These are phyloP conservation scores for Apis dorsata DNA, from an alignment of 1,140 invertebrate species.

Conservation along the genomic window DNA sequence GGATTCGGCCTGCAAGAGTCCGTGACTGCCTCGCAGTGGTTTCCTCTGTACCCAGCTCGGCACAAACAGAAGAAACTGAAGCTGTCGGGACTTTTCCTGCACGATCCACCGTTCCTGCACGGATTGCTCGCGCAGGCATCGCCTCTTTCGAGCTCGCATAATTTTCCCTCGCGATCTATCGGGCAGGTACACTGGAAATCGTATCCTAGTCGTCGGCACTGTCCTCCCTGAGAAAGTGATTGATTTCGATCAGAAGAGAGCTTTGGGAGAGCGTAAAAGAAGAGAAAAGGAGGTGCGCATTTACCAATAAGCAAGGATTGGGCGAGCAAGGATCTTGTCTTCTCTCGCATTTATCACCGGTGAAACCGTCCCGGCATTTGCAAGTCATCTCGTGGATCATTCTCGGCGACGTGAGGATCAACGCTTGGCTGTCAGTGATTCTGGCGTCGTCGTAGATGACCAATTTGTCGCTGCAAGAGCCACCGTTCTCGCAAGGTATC, in stretches of 20 bases:
- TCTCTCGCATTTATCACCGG: slow-evolving; percentile 88
- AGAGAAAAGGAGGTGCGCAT: no score
- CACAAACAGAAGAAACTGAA: slow-evolving; percentile 95
- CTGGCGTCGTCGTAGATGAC: slow-evolving; percentile 85
- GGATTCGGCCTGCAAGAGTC: slow-evolving; percentile 95
- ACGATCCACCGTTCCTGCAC: slow-evolving; percentile 94
- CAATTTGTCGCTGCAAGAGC: slow-evolving; percentile 87
- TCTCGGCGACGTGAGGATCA: slow-evolving; percentile 90
- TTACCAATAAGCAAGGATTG: slow-evolving; percentile 88
- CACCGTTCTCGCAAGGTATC: slow-evolving; percentile 87
- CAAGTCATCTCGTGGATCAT: slow-evolving; percentile 89
- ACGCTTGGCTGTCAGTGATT: slow-evolving; percentile 87
- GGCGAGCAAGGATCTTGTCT: slow-evolving; percentile 94
- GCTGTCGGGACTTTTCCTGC: slow-evolving; percentile 91
- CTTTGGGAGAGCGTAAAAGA: not conserved
- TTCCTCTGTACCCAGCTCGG: slow-evolving; percentile 92
- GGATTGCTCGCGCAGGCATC: slow-evolving; percentile 91
- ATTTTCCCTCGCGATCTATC: slow-evolving; percentile 87
- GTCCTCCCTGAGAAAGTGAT: slow-evolving; percentile 82
- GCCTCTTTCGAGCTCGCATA: slow-evolving; percentile 91
- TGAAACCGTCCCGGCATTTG: slow-evolving; percentile 89
- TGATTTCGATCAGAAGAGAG: no score
- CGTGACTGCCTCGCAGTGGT: slow-evolving; percentile 91
- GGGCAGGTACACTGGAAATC: slow-evolving; percentile 92
- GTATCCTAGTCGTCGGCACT: slow-evolving; percentile 89